These are phyloP conservation scores for Eurytoma californica DNA, from an alignment of 2,888 invertebrate species.

Conservation along the genomic window DNA sequence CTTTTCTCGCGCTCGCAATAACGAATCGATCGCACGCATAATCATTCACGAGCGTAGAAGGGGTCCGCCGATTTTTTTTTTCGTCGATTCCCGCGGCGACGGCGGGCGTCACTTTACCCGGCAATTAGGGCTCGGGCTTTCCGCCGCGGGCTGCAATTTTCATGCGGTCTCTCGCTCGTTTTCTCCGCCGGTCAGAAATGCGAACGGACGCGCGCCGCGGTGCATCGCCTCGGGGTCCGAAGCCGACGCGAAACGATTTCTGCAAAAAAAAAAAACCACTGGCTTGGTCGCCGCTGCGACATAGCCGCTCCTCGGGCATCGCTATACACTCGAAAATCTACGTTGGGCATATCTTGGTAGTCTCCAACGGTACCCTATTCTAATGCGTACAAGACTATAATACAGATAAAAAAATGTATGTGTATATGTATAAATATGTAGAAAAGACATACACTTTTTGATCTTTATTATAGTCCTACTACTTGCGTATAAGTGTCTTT, in stretches of 20 bases:
- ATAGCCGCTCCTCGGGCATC: no score
- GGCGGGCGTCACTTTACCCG: slow-evolving; percentile 20
- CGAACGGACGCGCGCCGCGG: slow-evolving; percentile 1
- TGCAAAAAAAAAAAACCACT: neutral
- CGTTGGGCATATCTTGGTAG: no score
- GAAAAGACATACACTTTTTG: no score
- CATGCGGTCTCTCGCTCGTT: neutral
- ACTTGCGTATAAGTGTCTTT: neutral
- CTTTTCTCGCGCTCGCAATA: no score
- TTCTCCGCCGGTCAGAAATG: neutral
- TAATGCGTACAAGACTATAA: no score
- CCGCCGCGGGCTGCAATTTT: slow-evolving; percentile 26
- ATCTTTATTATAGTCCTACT: no score
- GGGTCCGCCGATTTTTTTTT: slow-evolving; percentile 1
- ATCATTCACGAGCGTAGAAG: no score
- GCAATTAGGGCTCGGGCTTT: slow-evolving; percentile 33
- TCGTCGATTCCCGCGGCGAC: slow-evolving; percentile 19
- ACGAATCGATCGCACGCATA: no score
- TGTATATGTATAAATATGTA: neutral
- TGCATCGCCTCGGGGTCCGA: slow-evolving; percentile 11
- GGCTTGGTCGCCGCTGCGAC: no score
- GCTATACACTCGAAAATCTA: no score
- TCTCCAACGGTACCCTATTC: no score
- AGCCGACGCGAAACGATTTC: slow-evolving; percentile 14
- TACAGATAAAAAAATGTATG: neutral